Percentiles rank a stretch among this genome's conserved stretches.
phyloP scores from a whole-genome alignment of 2,113 vertebrate genomes.

The Columba janthina region DNA sequence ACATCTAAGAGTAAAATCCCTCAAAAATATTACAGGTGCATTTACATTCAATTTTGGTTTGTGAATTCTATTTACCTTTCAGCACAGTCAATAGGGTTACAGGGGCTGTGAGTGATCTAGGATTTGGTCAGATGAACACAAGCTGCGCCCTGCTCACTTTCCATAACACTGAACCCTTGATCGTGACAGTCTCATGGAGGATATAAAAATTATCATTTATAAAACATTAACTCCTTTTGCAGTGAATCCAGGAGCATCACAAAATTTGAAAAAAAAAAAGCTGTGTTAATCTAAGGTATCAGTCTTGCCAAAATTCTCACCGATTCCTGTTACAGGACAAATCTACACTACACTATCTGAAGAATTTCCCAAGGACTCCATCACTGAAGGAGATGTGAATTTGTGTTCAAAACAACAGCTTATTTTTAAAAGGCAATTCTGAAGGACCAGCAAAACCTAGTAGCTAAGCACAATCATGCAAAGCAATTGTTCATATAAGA shows the following conservation, averaged over 20 bases:
- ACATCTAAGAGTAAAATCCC: not conserved
- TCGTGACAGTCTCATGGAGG: not conserved
- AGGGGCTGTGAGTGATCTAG: not conserved
- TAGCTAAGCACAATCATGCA: not conserved
- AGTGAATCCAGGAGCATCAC: not conserved
- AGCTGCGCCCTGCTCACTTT: not conserved
- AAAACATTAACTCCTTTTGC: not conserved
- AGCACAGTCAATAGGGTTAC: not conserved
- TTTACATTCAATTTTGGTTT: not conserved
- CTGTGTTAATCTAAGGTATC: not conserved
- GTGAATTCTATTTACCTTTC: not conserved
- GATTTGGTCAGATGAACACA: not conserved
- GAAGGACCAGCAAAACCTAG: not conserved
- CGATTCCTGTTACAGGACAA: not conserved
- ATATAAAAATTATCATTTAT: not conserved
- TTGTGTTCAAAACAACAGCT: not conserved
- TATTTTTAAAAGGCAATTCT: not conserved
- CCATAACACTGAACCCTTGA: accelerated
- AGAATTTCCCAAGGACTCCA: not conserved
- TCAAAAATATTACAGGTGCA: not conserved
- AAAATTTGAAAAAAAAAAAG: not conserved
- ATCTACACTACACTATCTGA: not conserved
- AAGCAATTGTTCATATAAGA: not conserved
- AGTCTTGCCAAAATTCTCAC: not conserved
- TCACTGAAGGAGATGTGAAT: not conserved